Evolutionary conservation across 2,888 invertebrate genomes (phyloP).

Genomic region (Phragmatobia fuliginosa): DNA sequence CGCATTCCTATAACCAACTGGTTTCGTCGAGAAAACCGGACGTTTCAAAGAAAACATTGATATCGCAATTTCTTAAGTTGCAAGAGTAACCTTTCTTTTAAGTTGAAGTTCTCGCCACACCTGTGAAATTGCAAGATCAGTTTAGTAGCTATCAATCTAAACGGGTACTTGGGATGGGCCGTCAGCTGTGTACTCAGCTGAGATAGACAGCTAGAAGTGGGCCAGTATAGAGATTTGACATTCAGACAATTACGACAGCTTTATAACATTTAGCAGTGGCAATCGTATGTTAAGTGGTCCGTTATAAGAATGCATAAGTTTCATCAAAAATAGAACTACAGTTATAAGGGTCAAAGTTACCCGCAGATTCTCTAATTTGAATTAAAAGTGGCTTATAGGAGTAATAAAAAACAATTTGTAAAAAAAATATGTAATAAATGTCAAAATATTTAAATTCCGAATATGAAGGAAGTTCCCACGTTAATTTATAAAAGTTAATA

Average conservation of each 20-base stretch:
- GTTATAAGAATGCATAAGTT: neutral
- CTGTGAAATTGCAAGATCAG: constrained; percentile 39
- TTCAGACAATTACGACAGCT: neutral
- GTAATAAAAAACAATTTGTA: too few relatives aligned
- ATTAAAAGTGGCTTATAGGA: too few relatives aligned
- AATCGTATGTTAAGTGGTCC: neutral
- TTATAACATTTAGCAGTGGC: neutral
- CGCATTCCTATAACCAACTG: constrained; percentile 69
- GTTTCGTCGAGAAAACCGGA: constrained; percentile 72
- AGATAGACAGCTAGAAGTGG: neutral
- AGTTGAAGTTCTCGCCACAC: constrained; percentile 46
- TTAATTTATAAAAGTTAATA: neutral
- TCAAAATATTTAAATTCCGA: neutral
- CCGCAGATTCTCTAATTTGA: neutral
- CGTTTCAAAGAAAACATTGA: constrained; percentile 57
- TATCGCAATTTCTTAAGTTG: constrained; percentile 54
- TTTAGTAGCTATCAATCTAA: constrained; percentile 31
- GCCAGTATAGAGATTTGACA: neutral
- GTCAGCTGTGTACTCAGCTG: constrained; percentile 3
- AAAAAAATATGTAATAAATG: neutral
- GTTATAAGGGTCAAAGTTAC: neutral
- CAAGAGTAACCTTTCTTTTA: constrained; percentile 47
- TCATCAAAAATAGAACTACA: neutral
- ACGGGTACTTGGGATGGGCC: constrained; percentile 1
- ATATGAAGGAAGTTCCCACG: neutral